Conservation (phyloP, 2,113 vertebrate genomes). For the Peucedramus taeniatus region DNA sequence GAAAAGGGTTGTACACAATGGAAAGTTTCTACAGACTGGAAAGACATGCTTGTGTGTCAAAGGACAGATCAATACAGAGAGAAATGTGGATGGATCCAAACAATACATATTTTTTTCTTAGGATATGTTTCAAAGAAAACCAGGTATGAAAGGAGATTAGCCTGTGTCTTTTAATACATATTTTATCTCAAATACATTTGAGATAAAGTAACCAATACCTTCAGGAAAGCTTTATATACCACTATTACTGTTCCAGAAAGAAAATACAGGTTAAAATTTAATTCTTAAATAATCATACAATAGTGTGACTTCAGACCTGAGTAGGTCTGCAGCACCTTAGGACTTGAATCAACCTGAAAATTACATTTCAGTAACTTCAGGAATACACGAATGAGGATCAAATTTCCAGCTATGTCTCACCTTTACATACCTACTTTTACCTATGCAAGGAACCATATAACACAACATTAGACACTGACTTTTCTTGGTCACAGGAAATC, state of each 20-base stretch:
- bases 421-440: neutral
- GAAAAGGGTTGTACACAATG: neutral
- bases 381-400: neutral
- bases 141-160: neutral
- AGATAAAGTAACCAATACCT: neutral
- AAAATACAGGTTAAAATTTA: neutral
- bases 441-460: neutral
- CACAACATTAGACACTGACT: neutral
- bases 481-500: neutral
- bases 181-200: neutral
- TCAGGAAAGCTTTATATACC: neutral
- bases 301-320: neutral
- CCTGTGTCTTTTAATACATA: neutral
- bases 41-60: neutral
- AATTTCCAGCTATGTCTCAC: neutral
- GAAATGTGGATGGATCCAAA: neutral
- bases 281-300: neutral
- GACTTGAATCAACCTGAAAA: neutral
- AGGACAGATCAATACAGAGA: neutral
- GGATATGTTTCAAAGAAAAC: neutral
- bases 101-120: neutral
- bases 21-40: neutral
- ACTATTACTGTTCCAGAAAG: neutral
- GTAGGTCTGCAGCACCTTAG: neutral
- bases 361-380: neutral